Evolutionary conservation across 2,113 vertebrate genomes (phyloP).

Genomic region (Aphelocoma coerulescens): DNA sequence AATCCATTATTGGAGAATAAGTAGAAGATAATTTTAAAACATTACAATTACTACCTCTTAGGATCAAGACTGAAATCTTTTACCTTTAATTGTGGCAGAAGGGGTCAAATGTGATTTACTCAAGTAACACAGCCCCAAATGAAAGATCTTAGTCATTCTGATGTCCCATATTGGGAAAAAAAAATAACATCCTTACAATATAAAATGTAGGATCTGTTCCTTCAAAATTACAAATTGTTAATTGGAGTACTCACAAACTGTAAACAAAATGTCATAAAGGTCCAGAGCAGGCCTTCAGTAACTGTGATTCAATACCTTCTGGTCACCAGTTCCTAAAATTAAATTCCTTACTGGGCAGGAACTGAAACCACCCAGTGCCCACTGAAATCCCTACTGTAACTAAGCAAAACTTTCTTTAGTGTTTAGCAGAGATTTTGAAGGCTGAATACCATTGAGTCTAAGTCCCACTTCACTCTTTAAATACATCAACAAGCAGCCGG

Average conservation of each 20-base stretch:
- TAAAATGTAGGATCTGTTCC: neutral
- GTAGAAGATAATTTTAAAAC: neutral
- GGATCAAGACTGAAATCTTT: neutral
- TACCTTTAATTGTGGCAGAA: neutral
- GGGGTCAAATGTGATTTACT: neutral
- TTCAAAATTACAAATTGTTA: neutral
- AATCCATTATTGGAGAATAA: neutral
- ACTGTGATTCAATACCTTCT: neutral
- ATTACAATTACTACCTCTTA: neutral
- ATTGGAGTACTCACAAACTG: neutral
- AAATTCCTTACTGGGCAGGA: neutral
- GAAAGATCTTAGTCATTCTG: neutral
- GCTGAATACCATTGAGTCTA: neutral
- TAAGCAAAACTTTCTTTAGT: neutral
- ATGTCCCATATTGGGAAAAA: neutral
- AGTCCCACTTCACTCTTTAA: neutral
- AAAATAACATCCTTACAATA: neutral
- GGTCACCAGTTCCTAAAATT: neutral
- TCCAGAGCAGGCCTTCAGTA: neutral
- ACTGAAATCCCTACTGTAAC: neutral
- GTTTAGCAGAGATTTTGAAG: neutral
- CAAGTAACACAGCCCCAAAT: neutral
- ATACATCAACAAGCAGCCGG: neutral
- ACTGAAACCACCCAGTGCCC: neutral
- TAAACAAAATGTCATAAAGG: neutral